Evolutionary conservation across 2,113 vertebrate genomes (phyloP).

Genomic region (Tragelaphus strepsiceros): DNA sequence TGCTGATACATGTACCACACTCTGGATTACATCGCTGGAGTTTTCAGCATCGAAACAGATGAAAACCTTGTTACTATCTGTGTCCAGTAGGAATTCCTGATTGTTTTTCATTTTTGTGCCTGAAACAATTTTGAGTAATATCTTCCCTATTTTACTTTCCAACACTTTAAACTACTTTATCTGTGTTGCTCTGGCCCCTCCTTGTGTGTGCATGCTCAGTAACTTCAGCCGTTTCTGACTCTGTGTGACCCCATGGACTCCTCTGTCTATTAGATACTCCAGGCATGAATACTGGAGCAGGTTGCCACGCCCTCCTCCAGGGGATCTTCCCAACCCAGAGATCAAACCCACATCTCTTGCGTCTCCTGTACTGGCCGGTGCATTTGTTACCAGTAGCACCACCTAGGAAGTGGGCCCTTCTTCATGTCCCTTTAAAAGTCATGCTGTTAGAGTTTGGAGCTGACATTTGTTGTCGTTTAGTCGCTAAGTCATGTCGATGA

Average conservation of each 20-base stretch:
- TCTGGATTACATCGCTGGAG: background rate
- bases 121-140: background rate
- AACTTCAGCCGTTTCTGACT: background rate
- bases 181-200: background rate
- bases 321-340: background rate
- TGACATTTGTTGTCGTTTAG: background rate
- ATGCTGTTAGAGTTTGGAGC: background rate
- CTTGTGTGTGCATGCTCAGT: fast-evolving
- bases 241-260: background rate
- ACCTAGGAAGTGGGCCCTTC: background rate
- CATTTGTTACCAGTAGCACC: background rate
- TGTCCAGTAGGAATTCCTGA: background rate
- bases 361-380: background rate
- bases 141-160: background rate
- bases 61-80: background rate
- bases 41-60: background rate
- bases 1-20: fast-evolving
- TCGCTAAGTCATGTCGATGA: background rate
- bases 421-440: background rate
- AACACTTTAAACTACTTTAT: background rate
- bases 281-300: background rate
- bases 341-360: background rate
- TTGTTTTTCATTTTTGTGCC: background rate
- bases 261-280: background rate
- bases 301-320: background rate